Percentiles rank a stretch among this genome's conserved stretches.
These are phyloP conservation scores for Laupala kohalensis DNA, from an alignment of 1,140 invertebrate genomes.

Conservation along the genomic window DNA sequence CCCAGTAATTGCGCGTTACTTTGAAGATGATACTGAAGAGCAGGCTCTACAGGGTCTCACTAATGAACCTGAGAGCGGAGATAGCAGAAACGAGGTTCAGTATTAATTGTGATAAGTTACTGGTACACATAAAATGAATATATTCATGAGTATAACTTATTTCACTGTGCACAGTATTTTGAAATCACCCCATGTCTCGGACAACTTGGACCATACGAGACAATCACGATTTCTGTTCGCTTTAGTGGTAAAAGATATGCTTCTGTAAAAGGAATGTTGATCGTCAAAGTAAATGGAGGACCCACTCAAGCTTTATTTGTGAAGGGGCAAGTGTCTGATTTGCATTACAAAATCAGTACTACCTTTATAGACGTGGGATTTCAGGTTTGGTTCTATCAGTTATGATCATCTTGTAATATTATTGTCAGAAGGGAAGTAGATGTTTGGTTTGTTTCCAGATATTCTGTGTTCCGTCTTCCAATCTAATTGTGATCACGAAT, in stretches of 20 bases:
- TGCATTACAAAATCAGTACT: slow-evolving; percentile 25
- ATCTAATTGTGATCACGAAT: slow-evolving; percentile 16
- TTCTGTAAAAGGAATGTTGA: slow-evolving; percentile 19
- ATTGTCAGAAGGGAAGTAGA: no score
- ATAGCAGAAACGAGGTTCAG: background rate
- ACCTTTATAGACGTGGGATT: slow-evolving; percentile 28
- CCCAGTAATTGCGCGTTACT: slow-evolving; percentile 5
- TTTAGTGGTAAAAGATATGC: slow-evolving; percentile 26
- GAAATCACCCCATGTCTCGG: slow-evolving; percentile 26
- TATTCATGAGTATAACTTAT: background rate
- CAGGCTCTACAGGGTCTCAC: background rate
- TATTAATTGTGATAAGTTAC: background rate
- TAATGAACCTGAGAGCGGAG: background rate
- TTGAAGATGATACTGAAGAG: slow-evolving; percentile 15
- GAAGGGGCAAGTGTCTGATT: slow-evolving; percentile 23
- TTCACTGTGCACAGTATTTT: slow-evolving; percentile 14
- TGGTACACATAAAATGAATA: no score
- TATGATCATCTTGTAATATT: background rate
- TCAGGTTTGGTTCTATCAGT: slow-evolving; percentile 22
- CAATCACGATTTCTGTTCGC: slow-evolving; percentile 23
- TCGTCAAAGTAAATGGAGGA: slow-evolving; percentile 28
- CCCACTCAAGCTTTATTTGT: slow-evolving; percentile 24
- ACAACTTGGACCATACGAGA: slow-evolving; percentile 26
- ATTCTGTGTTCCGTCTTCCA: slow-evolving; percentile 16
- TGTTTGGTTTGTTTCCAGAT: slow-evolving; percentile 9